Evolutionary conservation across 2,797 vertebrate genomes (phyloP), one percentile per base, ranked within the genome.

Genomic region (Gobio occitaniae): DNA sequence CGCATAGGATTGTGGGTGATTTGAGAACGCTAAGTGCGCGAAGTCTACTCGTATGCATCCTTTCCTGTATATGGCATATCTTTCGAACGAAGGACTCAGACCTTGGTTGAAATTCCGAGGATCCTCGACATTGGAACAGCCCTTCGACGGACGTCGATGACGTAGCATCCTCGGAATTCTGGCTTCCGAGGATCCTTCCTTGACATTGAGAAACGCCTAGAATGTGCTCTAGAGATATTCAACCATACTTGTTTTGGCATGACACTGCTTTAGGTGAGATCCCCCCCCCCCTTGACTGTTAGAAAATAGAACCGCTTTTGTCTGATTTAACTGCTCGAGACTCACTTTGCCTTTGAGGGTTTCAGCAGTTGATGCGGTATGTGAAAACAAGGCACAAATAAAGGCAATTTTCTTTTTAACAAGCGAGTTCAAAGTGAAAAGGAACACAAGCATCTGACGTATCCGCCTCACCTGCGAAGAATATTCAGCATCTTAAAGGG

Each of bases 221-320:
- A 96, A 95, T 93, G 92, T 93, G 93, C 94, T 91, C 92, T 91
- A 90, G 91, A 94, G 95, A 95, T 92, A 93, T 95, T 93, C 93
- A 95, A 90, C 89, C 91, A 92, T 94, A 92, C 93, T 95, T 96
- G 94, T 96, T 97, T 95, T 95, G 93, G 93, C 94, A 94, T 93
- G 93, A 91, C 86, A 89, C 88, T 90, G 92, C 94, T 94, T 93
- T 90, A 92, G 91, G 84, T 44, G 72, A 56, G 74, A 69, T 21
- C 7, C 48, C 59, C 76, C 78, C 78, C 74, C 69, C 32, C 19
- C 7, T 44, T 25, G 25, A 5, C 36, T 85, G 56, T 76, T 79
- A 78, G 66, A 86, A 86, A 82, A 86, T 89, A 92, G 75, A 93
- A 93, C 91, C 88, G 92, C 91, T 94, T 94, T 93, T 92, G 90